These are phyloP conservation scores for Nesometra sesokonis DNA, from an alignment of 35 echinoderm and acorn worm genomes.

Conservation along the genomic window DNA sequence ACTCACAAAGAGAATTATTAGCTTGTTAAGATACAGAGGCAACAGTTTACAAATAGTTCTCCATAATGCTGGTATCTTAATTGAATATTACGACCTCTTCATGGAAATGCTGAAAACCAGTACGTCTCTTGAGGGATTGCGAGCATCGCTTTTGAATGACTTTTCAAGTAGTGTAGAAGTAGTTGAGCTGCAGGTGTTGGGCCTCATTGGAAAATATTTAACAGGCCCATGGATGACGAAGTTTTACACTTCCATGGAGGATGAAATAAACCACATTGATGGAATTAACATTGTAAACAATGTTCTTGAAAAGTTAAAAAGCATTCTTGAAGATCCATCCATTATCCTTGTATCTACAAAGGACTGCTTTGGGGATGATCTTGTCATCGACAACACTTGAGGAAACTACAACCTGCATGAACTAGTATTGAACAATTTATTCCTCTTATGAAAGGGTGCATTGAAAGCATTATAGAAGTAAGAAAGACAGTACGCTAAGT, in stretches of 20 bases:
- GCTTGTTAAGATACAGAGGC: too few relatives aligned
- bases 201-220: not conserved
- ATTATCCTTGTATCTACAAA: too few relatives aligned
- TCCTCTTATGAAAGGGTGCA: too few relatives aligned
- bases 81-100: not conserved
- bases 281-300: slow-evolving; percentile 19
- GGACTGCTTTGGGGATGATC: too few relatives aligned
- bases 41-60: not conserved
- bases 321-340: not conserved
- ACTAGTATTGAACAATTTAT: too few relatives aligned
- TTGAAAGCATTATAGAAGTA: too few relatives aligned
- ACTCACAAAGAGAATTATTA: too few relatives aligned
- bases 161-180: not conserved
- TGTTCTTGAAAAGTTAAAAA: not conserved
- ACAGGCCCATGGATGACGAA: slow-evolving; percentile 27
- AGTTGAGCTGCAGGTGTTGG: slow-evolving; percentile 6
- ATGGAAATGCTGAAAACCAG: not conserved
- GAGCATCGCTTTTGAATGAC: not conserved
- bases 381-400: too few relatives aligned
- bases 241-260: not conserved
- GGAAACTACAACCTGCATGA: too few relatives aligned
- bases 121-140: not conserved
- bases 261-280: slow-evolving; percentile 17
- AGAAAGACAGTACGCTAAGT: too few relatives aligned
- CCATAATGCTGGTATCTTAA: not conserved